phyloP scores from a whole-genome alignment of 2,888 invertebrate genomes.

The Helleia helle region DNA sequence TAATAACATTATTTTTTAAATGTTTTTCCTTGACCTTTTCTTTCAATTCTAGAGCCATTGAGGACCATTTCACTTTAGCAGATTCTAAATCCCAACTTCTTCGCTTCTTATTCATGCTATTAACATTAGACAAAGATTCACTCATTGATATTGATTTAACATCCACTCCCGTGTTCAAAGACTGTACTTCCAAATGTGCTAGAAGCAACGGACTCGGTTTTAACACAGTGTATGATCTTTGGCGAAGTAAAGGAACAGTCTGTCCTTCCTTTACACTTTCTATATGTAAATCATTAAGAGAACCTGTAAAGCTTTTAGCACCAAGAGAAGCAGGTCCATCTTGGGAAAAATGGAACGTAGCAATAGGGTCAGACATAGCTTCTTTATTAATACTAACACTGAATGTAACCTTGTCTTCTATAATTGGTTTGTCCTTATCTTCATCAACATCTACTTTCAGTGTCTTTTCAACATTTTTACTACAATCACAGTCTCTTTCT shows the following conservation, averaged over 20 bases:
- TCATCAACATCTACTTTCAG: conserved; percentile 14
- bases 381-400: conserved; percentile 30
- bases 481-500: conserved; percentile 45
- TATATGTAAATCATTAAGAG: conserved; percentile 55
- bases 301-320: conserved; percentile 59
- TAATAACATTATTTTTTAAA: conserved; percentile 12
- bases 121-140: conserved; percentile 53
- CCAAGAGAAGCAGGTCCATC: conserved; percentile 45
- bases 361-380: conserved; percentile 27
- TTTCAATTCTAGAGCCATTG: conserved; percentile 59
- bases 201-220: conserved; percentile 83
- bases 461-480: conserved; percentile 10
- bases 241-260: conserved; percentile 69
- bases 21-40: conserved; percentile 23
- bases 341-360: conserved; percentile 25
- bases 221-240: conserved; percentile 85
- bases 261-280: conserved; percentile 38
- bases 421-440: conserved; percentile 24
- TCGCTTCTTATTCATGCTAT: conserved; percentile 43
- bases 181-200: conserved; percentile 74
- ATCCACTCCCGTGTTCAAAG: conserved; percentile 57
- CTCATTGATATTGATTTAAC: conserved; percentile 67
- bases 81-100: conserved; percentile 62
- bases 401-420: conserved; percentile 25
- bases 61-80: conserved; percentile 67